Percentiles rank a stretch among this genome's conserved stretches.
These are phyloP conservation scores for Oryctes rhinoceros DNA, from an alignment of 1,140 invertebrate species.

Conservation along the genomic window DNA sequence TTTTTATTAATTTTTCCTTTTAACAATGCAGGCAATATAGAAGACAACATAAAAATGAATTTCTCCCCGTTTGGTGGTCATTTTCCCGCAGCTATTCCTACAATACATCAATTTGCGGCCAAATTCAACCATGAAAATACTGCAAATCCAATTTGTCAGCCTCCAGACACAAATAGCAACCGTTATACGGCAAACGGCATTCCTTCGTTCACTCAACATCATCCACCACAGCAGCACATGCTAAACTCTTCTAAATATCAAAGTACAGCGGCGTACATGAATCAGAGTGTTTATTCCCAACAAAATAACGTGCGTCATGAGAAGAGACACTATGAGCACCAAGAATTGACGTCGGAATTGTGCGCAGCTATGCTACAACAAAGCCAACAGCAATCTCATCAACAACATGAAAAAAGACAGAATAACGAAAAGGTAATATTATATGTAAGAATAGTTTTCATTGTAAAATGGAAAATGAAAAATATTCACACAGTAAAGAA, in stretches of 20 bases:
- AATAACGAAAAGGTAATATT: conserved; percentile 46
- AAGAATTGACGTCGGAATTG: conserved; percentile 57
- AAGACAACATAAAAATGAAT: conserved; percentile 63
- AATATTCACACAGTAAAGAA: neutral
- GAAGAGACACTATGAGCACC: conserved; percentile 56
- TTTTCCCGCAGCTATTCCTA: conserved; percentile 70
- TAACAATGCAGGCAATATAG: conserved; percentile 21
- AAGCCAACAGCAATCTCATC: conserved; percentile 48
- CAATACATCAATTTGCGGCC: conserved; percentile 70
- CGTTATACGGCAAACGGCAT: conserved; percentile 59
- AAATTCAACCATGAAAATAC: conserved; percentile 65
- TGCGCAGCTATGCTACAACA: conserved; percentile 57
- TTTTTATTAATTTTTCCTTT: conserved; percentile 15
- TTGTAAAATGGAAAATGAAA: neutral
- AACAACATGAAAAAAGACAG: conserved; percentile 44
- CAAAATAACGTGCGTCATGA: conserved; percentile 51
- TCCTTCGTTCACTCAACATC: conserved; percentile 59
- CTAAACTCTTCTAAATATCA: conserved; percentile 53
- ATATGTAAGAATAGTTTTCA: neutral
- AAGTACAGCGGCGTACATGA: conserved; percentile 53
- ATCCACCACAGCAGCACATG: conserved; percentile 57
- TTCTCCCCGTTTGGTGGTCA: conserved; percentile 72
- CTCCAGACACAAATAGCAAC: conserved; percentile 53
- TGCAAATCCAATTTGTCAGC: conserved; percentile 48
- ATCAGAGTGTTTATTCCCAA: conserved; percentile 51